phyloP scores from a whole-genome alignment of 2,113 vertebrate genomes.

The Baryphthengus martii region DNA sequence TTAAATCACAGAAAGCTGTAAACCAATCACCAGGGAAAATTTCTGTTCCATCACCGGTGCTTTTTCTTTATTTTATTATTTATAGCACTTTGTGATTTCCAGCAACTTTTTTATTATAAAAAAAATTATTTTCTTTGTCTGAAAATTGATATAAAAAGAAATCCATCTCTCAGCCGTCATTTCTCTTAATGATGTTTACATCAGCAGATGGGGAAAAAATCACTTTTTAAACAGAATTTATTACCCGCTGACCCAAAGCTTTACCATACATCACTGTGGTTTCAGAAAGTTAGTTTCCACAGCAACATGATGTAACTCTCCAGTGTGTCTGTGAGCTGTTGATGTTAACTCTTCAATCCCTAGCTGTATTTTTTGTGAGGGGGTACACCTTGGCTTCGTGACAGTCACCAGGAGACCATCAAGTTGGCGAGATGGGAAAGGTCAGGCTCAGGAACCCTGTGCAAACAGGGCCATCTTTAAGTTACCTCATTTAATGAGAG shows the following conservation, averaged over 20 bases:
- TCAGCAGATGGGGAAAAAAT: conserved; percentile 75
- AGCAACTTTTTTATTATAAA: conserved; percentile 55
- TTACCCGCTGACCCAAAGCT: conserved; percentile 79
- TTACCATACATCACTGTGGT: conserved; percentile 68
- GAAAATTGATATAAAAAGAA: conserved; percentile 68
- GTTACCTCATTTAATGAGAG: background rate
- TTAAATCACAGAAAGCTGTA: conserved; percentile 53
- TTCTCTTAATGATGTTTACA: conserved; percentile 76
- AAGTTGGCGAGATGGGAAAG: background rate
- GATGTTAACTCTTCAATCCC: conserved; percentile 69
- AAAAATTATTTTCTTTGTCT: conserved; percentile 67
- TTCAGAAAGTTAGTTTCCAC: conserved; percentile 80
- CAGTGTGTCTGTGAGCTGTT: conserved; percentile 4
- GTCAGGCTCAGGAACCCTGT: background rate
- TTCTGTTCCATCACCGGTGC: conserved; percentile 49
- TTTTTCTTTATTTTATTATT: conserved; percentile 66
- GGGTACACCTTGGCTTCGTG: background rate
- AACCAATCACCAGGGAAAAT: conserved; percentile 58
- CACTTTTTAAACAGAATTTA: conserved; percentile 80
- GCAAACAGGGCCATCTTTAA: background rate
- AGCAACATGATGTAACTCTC: conserved; percentile 72
- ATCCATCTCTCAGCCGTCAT: conserved; percentile 68
- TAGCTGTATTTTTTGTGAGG: background rate
- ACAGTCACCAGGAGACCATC: background rate
- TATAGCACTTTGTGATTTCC: conserved; percentile 54